Conservation (phyloP, 2,888 invertebrate species). For the Phymatocera aterrima region DNA sequence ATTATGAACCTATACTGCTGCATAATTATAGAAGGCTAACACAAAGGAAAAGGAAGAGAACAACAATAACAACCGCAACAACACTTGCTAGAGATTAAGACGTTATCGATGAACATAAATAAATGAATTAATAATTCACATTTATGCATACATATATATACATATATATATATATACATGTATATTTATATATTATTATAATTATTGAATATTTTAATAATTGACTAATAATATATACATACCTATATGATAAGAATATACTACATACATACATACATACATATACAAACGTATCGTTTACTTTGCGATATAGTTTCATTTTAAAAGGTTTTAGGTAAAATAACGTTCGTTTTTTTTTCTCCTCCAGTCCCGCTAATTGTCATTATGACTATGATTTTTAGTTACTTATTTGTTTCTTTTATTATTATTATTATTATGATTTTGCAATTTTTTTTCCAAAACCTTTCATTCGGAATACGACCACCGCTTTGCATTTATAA, state of each 20-base stretch:
- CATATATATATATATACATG: too few relatives aligned
- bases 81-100: constrained; percentile 58
- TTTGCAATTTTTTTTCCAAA: constrained; percentile 1
- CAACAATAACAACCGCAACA: too few relatives aligned
- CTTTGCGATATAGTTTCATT: constrained; percentile 59
- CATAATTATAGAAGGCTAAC: background rate
- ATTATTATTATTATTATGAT: background rate
- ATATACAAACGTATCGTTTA: constrained; percentile 54
- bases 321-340: constrained; percentile 60
- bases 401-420: background rate
- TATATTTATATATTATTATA: constrained; percentile 57
- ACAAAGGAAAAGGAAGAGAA: background rate
- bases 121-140: constrained; percentile 67
- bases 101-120: constrained; percentile 66
- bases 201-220: constrained; percentile 64
- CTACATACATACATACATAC: too few relatives aligned
- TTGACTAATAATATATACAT: constrained; percentile 59
- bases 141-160: constrained; percentile 51
- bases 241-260: background rate
- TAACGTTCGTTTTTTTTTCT: constrained; percentile 43
- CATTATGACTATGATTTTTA: background rate
- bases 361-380: background rate
- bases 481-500: constrained; percentile 58
- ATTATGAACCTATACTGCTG: too few relatives aligned
- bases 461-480: constrained; percentile 54